A percentile compares a stretch with the other conserved stretches of the same genome.
phyloP scores from a whole-genome alignment of 2,888 invertebrate species.

The Epiblema foenella region DNA sequence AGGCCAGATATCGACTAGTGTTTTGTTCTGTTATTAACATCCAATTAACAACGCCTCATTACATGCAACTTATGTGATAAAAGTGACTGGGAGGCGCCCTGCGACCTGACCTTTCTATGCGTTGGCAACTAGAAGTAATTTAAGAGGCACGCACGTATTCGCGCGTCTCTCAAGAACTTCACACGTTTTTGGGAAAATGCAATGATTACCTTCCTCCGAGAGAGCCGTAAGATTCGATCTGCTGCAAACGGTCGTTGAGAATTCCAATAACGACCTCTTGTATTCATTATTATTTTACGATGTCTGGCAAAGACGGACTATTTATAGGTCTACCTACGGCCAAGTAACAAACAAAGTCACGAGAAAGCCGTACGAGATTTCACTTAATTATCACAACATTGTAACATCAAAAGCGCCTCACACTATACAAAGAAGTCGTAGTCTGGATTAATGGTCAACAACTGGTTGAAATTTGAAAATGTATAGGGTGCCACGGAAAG shows the following conservation, averaged over 20 bases:
- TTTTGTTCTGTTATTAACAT: slow-evolving; percentile 62
- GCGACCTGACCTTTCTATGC: slow-evolving; percentile 50
- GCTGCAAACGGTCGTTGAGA: slow-evolving; percentile 16
- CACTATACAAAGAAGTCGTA: slow-evolving; percentile 18
- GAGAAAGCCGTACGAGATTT: slow-evolving; percentile 20
- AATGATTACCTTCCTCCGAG: not conserved
- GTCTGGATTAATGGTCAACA: not conserved
- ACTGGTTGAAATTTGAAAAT: slow-evolving; percentile 4
- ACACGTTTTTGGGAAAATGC: not conserved
- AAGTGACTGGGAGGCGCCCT: slow-evolving; percentile 58
- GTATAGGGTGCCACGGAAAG: not conserved
- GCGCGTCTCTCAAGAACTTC: not conserved
- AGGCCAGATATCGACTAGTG: slow-evolving; percentile 66
- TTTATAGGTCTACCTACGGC: slow-evolving; percentile 19
- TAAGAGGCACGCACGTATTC: not conserved
- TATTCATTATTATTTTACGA: slow-evolving; percentile 40
- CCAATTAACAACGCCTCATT: slow-evolving; percentile 66
- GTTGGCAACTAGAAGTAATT: not conserved
- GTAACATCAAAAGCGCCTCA: slow-evolving; percentile 30
- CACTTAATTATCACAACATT: slow-evolving; percentile 24
- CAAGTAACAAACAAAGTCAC: slow-evolving; percentile 28
- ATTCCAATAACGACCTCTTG: slow-evolving; percentile 35
- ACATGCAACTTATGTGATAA: slow-evolving; percentile 62
- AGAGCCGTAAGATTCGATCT: not conserved
- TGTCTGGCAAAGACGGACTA: slow-evolving; percentile 21